phyloP scores from a whole-genome alignment of 2,888 invertebrate genomes.

The Phengaris alcon region DNA sequence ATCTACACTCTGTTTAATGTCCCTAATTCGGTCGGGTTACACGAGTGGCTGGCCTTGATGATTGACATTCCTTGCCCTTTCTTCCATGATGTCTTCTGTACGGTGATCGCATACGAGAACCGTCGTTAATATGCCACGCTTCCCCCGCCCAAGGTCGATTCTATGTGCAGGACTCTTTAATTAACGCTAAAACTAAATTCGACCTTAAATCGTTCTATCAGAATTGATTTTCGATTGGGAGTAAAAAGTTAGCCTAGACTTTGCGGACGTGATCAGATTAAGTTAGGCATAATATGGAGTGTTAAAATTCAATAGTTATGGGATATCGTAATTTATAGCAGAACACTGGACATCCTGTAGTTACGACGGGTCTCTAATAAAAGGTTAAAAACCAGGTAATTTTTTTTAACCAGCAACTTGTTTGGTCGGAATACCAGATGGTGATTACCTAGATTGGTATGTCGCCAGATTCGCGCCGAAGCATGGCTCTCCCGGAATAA shows the following conservation, averaged over 20 bases:
- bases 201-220: constrained; percentile 38
- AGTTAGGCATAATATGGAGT: constrained; percentile 49
- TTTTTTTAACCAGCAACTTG: too few species aligned
- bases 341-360: not conserved
- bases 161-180: constrained; percentile 54
- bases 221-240: constrained; percentile 32
- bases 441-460: too few species aligned
- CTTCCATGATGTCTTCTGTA: constrained; percentile 74
- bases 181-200: constrained; percentile 37
- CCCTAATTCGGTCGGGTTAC: constrained; percentile 52
- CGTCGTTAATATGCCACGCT: constrained; percentile 71
- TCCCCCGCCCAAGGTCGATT: constrained; percentile 60
- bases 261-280: constrained; percentile 55
- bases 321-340: not conserved
- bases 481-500: too few species aligned
- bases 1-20: not conserved
- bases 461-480: too few species aligned
- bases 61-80: constrained; percentile 75
- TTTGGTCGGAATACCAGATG: too few species aligned
- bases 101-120: constrained; percentile 73
- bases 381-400: too few species aligned
- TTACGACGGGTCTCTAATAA: not conserved
- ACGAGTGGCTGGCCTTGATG: constrained; percentile 61
- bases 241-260: not conserved
- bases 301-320: not conserved